Base-by-base conservation (phyloP, 2,113 vertebrate species). In the Carassius gibelio region DNA sequence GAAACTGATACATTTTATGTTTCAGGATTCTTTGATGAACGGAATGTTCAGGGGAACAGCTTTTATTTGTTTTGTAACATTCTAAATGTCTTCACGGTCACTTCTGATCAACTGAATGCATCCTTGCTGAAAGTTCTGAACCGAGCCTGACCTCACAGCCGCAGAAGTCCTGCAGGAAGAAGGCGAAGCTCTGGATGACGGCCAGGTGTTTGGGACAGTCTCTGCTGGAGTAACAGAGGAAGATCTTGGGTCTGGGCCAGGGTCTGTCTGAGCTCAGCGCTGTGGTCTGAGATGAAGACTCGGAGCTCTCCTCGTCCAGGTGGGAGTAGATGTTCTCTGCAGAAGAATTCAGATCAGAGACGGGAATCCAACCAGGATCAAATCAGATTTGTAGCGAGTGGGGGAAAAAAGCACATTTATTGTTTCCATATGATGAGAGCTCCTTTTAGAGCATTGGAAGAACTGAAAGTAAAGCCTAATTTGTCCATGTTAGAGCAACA, bases 111-210 rank as follows among this genome's bases (percentile, higher is more conserved):
- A 8, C 19, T 57, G 5, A 57, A 57, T 19, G 55, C 15, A 55
- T 55, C 52, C 52, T 17, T 55, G 5, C 5, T 19, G 52, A 55
- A 19, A 55, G 4, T 55, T 38, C 6, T 38, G 38, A 38, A 38
- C 38, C 30, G 1, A 7, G 64, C 17, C 68, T 71, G 82, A 95
- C 94, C 92, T 94, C 91, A 59, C 98, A 99, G 89, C 95, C 95
- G 48, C 98, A 99, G 79, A 98, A 99, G 92, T 99, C 98, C 94
- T 99, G 98, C 82, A 99, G 96, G 92, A 99, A 99, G 92, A 95
- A 96, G 75, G 98, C 98, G 5, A 99, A 99, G 91, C 96, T 97
- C 61, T 98, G 97, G 91, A 99, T 95, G 77, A 99, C 98, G 0
- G 93, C 94, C 84, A 95, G 89, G 89, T 99, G 98, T 85, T 97